Evolutionary conservation across 2,888 invertebrate species (phyloP), one percentile per base, ranked within the genome.

Genomic region (Maniola hyperantus): DNA sequence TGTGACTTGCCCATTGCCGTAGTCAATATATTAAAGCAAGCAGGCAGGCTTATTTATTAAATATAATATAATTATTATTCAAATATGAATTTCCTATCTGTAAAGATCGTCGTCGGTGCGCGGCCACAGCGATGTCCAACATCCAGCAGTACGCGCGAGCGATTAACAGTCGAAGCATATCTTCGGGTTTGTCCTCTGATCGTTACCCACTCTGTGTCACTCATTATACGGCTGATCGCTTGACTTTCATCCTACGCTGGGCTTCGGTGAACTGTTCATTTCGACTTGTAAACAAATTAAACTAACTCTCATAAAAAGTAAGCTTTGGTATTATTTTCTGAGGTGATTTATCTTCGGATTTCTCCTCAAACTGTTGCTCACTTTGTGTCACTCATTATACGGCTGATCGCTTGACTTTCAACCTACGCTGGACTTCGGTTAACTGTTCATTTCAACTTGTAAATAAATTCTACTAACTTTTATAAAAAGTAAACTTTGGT

Each of bases 91-190:
- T 48, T 59, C n/a, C 46, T 20, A 20, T 61, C 13, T 50, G 91
- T 87, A 93, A 93, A 82, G 88, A 88, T 87, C 71, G 78, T 78
- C 93, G 95, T 70, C 93, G 94, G 78, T 94, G 94, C 89, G 94
- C 95, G 77, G 93, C 93, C 76, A 92, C 94, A 66, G 95, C 95
- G 76, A 91, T 94, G 79, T 83, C 88, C 48, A 89, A 94, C 94
- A 95, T 95, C 86, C 94, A 94, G 89, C 91, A 91, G 82, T 95
- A 94, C 92, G 92, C 93, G 85, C 94, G 93, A 83, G 93, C 93
- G 80, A 93, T 95, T 71, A 76, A 83, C 83, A 53, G 66, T 67
- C 69, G 75, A 10, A 65, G 48, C 53, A 64, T 66, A 68, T 67
- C 67, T 20, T 67, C 67, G 54, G 67, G 67, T 67, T 15, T 59